Base-by-base conservation (phyloP, 2,888 invertebrate species). In the Apantesis nais region DNA sequence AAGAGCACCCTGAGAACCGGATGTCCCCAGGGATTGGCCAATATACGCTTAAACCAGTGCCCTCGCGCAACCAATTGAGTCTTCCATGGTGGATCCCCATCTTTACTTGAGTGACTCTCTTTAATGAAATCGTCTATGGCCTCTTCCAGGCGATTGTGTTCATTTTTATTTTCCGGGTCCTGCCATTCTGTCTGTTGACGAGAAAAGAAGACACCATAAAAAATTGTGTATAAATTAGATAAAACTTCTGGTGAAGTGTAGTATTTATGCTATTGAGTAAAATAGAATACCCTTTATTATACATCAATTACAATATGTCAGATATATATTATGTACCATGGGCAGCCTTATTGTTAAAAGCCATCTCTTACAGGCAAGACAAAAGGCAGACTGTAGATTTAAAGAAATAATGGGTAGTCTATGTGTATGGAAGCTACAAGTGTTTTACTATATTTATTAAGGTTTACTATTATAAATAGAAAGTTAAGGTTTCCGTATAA, bases 1-100 rank as follows among this genome's bases (percentile, higher is more conserved):
- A 96, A 92, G 69, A 97, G 88, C 41, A 93, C 89, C 85, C 95
- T 93, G 62, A 97, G 93, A 70, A 96, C 94, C 41, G 95, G 94
- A 82, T 95, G 94, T 2, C 95, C 96, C 94, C 96, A 96, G 58
- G 96, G 95, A 78, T 95, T 94, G 64, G 89, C 87, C 75, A 96
- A 89, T 70, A 93, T 90, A 63, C 86, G 87, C 82, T 92, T 94
- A 85, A 96, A 96, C 96, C 96, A 96, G 84, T 94, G 91, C 70
- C 95, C 96, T 73, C 96, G 92, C 79, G 94, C 92, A 83, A 95
- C 92, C 82, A 96, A 88, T 86, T 88, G 87, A 1, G 31, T 65
- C 86, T 92, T 92, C 93, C 93, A 94, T 0, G 74, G 74, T 2
- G 83, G 87, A 64, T 62, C 73, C 88, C 95, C 92, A 90, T 92